Base-by-base conservation (phyloP, 2,797 vertebrate species). In the Naso thynnoides region DNA sequence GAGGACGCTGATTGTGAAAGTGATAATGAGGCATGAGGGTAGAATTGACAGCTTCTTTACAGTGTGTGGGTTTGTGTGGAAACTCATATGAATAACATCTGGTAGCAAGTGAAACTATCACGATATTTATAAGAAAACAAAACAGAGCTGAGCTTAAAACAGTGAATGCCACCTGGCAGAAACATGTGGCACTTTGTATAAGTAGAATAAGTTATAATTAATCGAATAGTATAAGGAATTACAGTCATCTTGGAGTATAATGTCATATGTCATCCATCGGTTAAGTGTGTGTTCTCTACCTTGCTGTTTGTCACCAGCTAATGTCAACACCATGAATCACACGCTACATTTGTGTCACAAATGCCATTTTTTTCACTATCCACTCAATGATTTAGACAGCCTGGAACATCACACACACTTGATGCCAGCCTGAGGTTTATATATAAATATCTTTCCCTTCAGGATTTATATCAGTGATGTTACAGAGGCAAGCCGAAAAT, bases 311-410 rank as follows among this genome's bases (percentile, higher is more conserved):
- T 81, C 76, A 58, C 39, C 78, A 8, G 56, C 68, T 85, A 85
- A 83, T 85, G 77, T 72, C 82, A 62, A 55, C 53, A 8, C 18
- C 62, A 55, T 86, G 57, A 85, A 79, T 88, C 83, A 81, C 38
- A 48, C 26, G 59, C 58, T 18, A 21, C 65, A 59, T 76, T 83
- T 75, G 65, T 81, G 70, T 68, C 82, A 67, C 57, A 55, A 24
- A 57, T 16, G 39, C 60, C 65, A 69, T 84, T 75, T 72, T 78
- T 62, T 47, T 65, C 63, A 59, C 67, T 39, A 44, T 82, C 71
- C 71, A 48, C 68, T 75, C 66, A 44, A 26, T 63, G 68, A 70
- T 66, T 76, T 54, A 33, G 62, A 81, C 66, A 52, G 62, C 45
- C 61, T 72, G 70, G 83, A 70, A 76, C 70, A 80, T 69, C 15